phyloP scores from a whole-genome alignment of 64 coral and sea anemone species.

The Pocillopora damicornis region DNA sequence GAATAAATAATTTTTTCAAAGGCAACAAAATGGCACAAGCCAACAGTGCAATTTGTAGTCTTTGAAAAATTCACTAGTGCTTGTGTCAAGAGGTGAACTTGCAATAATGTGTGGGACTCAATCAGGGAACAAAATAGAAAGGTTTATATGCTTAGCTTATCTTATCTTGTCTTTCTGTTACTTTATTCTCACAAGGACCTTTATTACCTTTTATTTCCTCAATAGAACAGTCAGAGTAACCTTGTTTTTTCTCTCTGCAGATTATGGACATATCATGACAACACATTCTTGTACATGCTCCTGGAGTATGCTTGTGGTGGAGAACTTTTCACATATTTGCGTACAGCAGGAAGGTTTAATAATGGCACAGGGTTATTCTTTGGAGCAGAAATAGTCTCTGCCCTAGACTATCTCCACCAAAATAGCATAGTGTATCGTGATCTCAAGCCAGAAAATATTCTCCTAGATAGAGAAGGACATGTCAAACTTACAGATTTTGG shows the following conservation, averaged over 20 bases:
- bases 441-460: constrained; percentile 95
- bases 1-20: too few species aligned
- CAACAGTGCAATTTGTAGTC: too few species aligned
- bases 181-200: too few species aligned
- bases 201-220: too few species aligned
- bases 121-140: too few species aligned
- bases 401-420: constrained; percentile 82
- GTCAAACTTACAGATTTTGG: constrained; percentile 99
- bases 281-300: constrained; percentile 95
- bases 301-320: constrained; percentile 93
- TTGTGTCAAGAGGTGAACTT: too few species aligned
- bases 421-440: constrained; percentile 93
- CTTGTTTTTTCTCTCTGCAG: constrained; percentile 46
- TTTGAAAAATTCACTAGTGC: too few species aligned
- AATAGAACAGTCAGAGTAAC: not conserved
- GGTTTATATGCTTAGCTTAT: too few species aligned
- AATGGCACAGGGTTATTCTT: constrained; percentile 95
- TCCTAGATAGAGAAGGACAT: constrained; percentile 94
- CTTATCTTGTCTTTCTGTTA: too few species aligned
- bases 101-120: too few species aligned
- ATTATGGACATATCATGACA: constrained; percentile 96
- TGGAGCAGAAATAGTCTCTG: constrained; percentile 93
- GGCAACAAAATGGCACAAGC: too few species aligned
- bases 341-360: constrained; percentile 94
- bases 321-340: constrained; percentile 89